Conservation (phyloP, 2,113 vertebrate species). For the Fulmarus glacialis region DNA sequence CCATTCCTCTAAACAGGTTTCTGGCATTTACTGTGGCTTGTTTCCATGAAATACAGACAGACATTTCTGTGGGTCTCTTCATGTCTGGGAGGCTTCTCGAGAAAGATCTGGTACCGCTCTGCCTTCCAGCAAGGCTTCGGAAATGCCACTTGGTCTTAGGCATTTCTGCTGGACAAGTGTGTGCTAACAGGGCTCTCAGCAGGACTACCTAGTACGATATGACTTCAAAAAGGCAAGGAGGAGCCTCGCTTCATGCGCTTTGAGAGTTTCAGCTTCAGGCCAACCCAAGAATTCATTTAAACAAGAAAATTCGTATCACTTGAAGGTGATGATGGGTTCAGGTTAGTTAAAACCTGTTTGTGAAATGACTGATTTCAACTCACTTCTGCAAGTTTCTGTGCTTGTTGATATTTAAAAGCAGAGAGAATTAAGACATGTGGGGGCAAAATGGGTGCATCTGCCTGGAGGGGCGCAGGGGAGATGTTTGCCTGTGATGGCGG, state of each 20-base stretch:
- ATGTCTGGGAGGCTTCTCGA: not conserved
- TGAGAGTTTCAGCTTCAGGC: not conserved
- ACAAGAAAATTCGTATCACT: not conserved
- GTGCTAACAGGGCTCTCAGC: not conserved
- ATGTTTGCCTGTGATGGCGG: not conserved
- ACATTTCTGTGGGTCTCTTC: not conserved
- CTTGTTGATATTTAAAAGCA: not conserved
- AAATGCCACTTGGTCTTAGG: not conserved
- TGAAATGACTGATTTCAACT: not conserved
- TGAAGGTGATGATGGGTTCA: not conserved
- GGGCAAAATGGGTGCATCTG: not conserved
- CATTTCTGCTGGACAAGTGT: not conserved
- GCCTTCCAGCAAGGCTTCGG: not conserved
- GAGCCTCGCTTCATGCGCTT: rapidly evolving
- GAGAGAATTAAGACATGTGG: rapidly evolving
- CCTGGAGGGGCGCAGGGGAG: not conserved
- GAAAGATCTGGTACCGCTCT: not conserved
- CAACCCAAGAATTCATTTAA: not conserved
- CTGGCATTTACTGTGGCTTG: not conserved
- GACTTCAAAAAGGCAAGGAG: not conserved
- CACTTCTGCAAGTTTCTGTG: not conserved
- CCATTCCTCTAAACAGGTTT: not conserved
- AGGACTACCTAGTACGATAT: not conserved
- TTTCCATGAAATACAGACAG: not conserved
- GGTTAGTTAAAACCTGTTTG: not conserved